Evolutionary conservation across 2,888 invertebrate genomes (phyloP).

Genomic region (Laspeyria flexula): DNA sequence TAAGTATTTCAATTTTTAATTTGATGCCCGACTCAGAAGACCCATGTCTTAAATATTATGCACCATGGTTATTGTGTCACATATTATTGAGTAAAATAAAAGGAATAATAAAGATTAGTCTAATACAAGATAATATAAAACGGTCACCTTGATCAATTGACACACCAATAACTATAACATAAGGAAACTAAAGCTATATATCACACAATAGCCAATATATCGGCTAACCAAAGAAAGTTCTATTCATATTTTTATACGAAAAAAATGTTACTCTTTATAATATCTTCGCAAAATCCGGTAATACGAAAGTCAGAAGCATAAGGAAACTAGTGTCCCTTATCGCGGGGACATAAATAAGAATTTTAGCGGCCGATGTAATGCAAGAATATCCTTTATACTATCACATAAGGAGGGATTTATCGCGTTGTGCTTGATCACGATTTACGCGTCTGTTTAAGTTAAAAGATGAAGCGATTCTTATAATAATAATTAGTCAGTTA

Average conservation of each 20-base stretch:
- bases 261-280: constrained; percentile 8
- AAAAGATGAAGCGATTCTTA: constrained; percentile 27
- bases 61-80: too few species aligned
- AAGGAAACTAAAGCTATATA: too few species aligned
- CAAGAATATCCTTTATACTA: constrained; percentile 66
- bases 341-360: constrained; percentile 72
- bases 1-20: too few species aligned
- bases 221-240: not conserved
- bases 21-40: too few species aligned
- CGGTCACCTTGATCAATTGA: too few species aligned
- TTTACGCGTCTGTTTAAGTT: constrained; percentile 52
- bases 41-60: too few species aligned
- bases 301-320: constrained; percentile 37
- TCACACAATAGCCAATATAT: not conserved
- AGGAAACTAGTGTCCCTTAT: constrained; percentile 46
- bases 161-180: too few species aligned
- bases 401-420: constrained; percentile 75
- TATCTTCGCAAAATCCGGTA: constrained; percentile 25
- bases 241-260: not conserved
- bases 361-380: constrained; percentile 66
- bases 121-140: too few species aligned
- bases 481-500: not conserved
- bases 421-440: constrained; percentile 69
- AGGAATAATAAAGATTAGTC: too few species aligned
- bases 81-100: too few species aligned